Base-by-base conservation (phyloP, 2,113 vertebrate genomes). In the Colius striatus region DNA sequence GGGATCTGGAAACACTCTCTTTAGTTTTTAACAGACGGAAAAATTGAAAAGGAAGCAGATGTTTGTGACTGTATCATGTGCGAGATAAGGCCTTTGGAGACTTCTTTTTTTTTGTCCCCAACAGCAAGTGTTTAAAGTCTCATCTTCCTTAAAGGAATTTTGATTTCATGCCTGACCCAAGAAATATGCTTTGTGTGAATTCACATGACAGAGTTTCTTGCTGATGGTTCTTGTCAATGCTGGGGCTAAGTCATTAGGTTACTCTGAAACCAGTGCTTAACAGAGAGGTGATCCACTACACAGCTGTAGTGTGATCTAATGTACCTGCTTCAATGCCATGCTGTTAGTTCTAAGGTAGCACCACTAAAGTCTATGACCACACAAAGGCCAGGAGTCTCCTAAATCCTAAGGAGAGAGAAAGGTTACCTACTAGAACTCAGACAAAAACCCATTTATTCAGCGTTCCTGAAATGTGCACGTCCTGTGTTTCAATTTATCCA, bases 141-240 rank as follows among this genome's bases (percentile, higher is more conserved):
- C 21, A 2, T 90, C 62, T 87, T 95, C 81, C 90, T 97, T 96
- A 96, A 97, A 97, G 80, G 90, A 97, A 95, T 97, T 97, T 91
- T 95, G 87, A 95, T 95, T 96, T 89, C 1, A 21, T 92, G 74
- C 67, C 81, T 84, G 80, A 97, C 91, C 87, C 90, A 90, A 96
- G 93, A 97, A 97, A 92, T 97, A 90, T 85, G 87, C 53, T 97
- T 96, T 94, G 75, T 87, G 82, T 92, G 81, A 76, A 95, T 87
- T 80, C 82, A 78, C 71, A 94, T 96, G 94, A 93, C 82, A 75
- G 92, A 90, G 71, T 32, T 96, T 58, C 27, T 62, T 91, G 66
- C 48, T 58, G 80, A 94, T 87, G 91, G 51, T 89, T 97, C 96
- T 34, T 92, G 89, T 89, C 72, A 82, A 53, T 9, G 2, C 7